phyloP scores from a whole-genome alignment of 2,113 vertebrate species.

The Barnardius zonarius region DNA sequence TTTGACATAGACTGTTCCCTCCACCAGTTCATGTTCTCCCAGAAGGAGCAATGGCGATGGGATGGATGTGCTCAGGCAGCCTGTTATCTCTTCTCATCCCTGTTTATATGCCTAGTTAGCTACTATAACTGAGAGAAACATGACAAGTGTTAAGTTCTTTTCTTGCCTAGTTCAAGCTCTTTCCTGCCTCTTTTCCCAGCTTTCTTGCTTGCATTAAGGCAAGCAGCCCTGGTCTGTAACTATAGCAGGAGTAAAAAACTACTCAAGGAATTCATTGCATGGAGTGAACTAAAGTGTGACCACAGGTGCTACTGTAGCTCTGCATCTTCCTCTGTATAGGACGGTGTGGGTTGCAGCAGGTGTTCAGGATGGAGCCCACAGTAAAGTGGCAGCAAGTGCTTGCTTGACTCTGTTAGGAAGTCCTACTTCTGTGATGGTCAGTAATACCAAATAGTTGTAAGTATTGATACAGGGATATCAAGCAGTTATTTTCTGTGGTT shows the following conservation, averaged over 20 bases:
- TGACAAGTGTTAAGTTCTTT: neutral
- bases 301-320: neutral
- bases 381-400: neutral
- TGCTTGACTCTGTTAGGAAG: neutral
- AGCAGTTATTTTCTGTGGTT: neutral
- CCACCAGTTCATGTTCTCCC: neutral
- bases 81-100: neutral
- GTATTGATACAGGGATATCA: neutral
- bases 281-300: neutral
- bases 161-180: neutral
- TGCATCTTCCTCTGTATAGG: neutral
- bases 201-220: neutral
- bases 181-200: neutral
- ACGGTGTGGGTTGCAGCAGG: accelerated
- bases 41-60: neutral
- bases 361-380: neutral
- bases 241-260: neutral
- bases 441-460: neutral
- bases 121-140: neutral
- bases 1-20: neutral
- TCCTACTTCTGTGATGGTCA: neutral
- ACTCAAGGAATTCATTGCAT: neutral
- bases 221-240: neutral
- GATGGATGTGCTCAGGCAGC: neutral
- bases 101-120: neutral